phyloP scores from a whole-genome alignment of 2,888 invertebrate genomes.

The Mesoligia furuncula region DNA sequence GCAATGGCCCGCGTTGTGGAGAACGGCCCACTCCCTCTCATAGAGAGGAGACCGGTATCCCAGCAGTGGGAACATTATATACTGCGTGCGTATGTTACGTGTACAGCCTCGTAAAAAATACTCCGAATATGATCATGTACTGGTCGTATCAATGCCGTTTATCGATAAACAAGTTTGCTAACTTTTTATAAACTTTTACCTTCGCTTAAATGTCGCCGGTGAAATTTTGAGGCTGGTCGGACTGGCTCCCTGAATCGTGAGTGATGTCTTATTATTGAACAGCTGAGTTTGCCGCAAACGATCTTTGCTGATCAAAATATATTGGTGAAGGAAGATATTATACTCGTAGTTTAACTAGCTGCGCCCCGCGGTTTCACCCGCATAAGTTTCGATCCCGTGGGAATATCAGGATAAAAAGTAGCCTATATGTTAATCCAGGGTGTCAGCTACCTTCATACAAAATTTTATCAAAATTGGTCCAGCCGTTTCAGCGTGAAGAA shows the following conservation, averaged over 20 bases:
- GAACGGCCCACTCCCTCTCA: neutral
- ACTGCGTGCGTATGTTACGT: neutral
- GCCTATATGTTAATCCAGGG: no score
- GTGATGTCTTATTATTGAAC: constrained; percentile 37
- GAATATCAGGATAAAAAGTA: no score
- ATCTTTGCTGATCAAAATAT: neutral
- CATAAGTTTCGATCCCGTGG: no score
- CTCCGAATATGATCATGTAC: constrained; percentile 44
- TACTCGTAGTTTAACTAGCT: no score
- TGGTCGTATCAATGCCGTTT: constrained; percentile 49
- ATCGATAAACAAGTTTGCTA: constrained; percentile 61
- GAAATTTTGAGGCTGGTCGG: constrained; percentile 62
- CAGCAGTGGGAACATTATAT: neutral
- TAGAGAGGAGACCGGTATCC: neutral
- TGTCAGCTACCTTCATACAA: no score
- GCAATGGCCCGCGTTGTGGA: neutral
- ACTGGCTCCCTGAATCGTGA: constrained; percentile 36
- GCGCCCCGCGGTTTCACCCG: no score
- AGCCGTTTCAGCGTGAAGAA: no score
- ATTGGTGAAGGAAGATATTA: no score
- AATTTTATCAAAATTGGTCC: no score
- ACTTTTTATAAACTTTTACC: constrained; percentile 67
- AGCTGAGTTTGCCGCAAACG: constrained; percentile 16
- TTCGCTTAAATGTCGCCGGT: constrained; percentile 63
- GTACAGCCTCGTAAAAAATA: constrained; percentile 28